Evolutionary conservation across 2,797 vertebrate genomes (phyloP), one percentile per base, ranked within the genome.

Genomic region (Protonibea diacanthus): DNA sequence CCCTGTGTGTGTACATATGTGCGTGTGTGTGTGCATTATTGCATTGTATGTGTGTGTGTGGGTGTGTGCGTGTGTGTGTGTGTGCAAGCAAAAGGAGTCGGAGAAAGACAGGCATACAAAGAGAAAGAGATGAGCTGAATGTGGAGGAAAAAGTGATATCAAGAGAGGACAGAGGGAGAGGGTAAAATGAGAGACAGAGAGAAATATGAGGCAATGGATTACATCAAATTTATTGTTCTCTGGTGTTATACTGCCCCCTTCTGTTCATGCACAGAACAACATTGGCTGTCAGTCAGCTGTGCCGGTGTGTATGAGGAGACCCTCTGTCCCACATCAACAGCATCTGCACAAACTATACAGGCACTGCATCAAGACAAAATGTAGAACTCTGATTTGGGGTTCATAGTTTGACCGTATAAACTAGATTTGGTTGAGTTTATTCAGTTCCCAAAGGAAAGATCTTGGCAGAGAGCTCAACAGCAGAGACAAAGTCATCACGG

Each of bases 231-330:
- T 65, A 17, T 20, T 68, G 75, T 90, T 87, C 70, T 73, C 81
- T 92, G 92, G 90, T 94, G 48, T 91, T 84, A 85, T 67, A 93
- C 92, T 94, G 94, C 94, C 94, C 91, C 89, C 94, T 75, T 82
- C 83, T 91, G 94, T 72, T 71, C 62, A 58, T 27, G 12, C 23
- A 29, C 20, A 29, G 79, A 89, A 81, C 42, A 48, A 27, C 78
- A 67, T 33, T 3, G n/a, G 44, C 33, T 55, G 61, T 81, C 73
- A 71, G 47, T 57, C 61, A 66, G 48, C 53, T 69, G 23, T 61
- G 29, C 48, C 33, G n/a, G 33, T 55, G 40, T 48, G 29, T 55
- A 38, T 58, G 48, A 78, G 9, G 51, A 81, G 63, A 86, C 80
- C 61, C 73, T 56, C 55, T 74, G 80, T 86, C 80, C 78, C 53